Evolutionary conservation across 2,888 invertebrate species (phyloP).

Genomic region (Drosophila mulleri): DNA sequence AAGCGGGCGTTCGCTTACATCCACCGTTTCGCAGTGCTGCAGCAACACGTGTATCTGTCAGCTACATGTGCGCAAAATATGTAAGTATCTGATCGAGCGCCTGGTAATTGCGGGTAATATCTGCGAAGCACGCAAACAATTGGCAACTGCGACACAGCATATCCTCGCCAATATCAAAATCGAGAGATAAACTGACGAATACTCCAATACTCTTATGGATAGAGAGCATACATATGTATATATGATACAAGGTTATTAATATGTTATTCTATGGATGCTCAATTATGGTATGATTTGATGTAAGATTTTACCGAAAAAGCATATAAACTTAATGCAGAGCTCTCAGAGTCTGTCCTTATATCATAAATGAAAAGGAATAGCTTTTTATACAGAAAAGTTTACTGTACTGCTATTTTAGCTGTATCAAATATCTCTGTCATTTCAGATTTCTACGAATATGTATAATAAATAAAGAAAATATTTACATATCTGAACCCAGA

Average conservation of each 20-base stretch:
- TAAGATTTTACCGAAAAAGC: not conserved
- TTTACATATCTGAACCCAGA: not conserved
- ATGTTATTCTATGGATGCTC: not conserved
- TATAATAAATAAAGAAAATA: not conserved
- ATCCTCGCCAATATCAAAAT: constrained; percentile 26
- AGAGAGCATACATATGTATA: not conserved
- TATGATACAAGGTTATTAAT: not conserved
- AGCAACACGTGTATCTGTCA: constrained; percentile 70
- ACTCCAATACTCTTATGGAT: not conserved
- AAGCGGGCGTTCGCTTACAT: constrained; percentile 52
- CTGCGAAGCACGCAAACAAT: constrained; percentile 58
- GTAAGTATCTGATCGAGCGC: constrained; percentile 56
- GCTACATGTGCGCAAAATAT: constrained; percentile 54
- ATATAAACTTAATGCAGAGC: not conserved
- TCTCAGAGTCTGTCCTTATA: not conserved
- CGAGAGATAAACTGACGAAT: constrained; percentile 12
- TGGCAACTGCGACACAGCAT: constrained; percentile 9
- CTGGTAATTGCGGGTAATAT: constrained; percentile 67
- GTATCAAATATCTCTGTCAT: too few species aligned
- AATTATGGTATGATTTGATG: not conserved
- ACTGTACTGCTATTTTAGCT: not conserved
- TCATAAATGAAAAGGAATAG: not conserved
- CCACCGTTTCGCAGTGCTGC: constrained; percentile 36
- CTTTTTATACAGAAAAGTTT: not conserved
- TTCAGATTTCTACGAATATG: not conserved